A percentile compares a stretch with the other conserved stretches of the same genome.
Evolutionary conservation across 2,113 vertebrate genomes (phyloP).

Genomic region (Alosa alosa): DNA sequence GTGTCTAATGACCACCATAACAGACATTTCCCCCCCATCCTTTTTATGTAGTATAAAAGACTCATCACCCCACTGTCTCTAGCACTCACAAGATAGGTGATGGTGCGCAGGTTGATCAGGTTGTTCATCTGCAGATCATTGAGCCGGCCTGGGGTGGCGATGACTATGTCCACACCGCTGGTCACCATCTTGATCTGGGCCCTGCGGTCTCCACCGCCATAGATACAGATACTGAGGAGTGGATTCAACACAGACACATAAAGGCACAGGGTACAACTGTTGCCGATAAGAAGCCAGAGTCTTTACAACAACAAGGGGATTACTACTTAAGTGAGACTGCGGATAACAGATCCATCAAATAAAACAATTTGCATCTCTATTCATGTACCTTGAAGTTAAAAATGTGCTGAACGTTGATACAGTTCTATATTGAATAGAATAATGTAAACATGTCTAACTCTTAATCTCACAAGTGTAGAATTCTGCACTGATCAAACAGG

Average conservation of each 20-base stretch:
- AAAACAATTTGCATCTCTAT: background rate
- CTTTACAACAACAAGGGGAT: background rate
- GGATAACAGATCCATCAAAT: background rate
- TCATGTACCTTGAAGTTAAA: no score
- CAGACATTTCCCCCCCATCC: no score
- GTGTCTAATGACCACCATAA: no score
- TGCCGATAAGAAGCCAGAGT: background rate
- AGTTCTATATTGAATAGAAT: no score
- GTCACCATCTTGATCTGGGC: slow-evolving; percentile 80
- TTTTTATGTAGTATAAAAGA: no score
- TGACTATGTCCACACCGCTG: slow-evolving; percentile 90
- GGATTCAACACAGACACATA: background rate
- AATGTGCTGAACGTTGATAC: no score
- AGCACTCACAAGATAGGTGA: slow-evolving; percentile 88
- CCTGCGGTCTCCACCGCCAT: slow-evolving; percentile 88
- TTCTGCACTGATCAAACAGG: no score
- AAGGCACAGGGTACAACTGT: background rate
- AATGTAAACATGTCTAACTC: no score
- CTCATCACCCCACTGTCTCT: background rate
- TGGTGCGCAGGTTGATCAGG: slow-evolving; percentile 80
- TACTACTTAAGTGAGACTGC: background rate
- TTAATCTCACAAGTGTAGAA: no score
- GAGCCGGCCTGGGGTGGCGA: slow-evolving; percentile 92
- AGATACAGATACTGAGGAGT: slow-evolving; percentile 83
- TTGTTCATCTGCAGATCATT: slow-evolving; percentile 95